Evolutionary conservation across 1,140 invertebrate genomes (phyloP).

Genomic region (Lordiphosa mommai): DNA sequence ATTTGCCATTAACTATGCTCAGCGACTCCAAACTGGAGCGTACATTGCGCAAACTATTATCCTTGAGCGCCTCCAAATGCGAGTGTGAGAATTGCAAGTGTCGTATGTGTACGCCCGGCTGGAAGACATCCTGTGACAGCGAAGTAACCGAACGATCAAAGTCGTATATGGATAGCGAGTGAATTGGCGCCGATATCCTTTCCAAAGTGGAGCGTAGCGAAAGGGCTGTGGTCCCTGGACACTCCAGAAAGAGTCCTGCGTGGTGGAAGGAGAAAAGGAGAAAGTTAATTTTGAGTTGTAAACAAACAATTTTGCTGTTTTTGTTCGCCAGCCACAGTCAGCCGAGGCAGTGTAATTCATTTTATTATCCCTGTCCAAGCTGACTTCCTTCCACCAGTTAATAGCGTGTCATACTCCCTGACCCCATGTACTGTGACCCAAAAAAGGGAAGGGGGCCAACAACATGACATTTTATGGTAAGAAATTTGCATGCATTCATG

Average conservation of each 20-base stretch:
- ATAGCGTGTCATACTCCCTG: no score
- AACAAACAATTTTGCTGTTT: constrained; percentile 22
- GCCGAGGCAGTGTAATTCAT: constrained; percentile 31
- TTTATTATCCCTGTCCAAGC: no score
- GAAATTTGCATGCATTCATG: constrained; percentile 2
- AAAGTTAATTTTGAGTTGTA: no score
- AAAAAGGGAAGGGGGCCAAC: constrained; percentile 1
- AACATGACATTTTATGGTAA: background rate
- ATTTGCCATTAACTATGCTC: constrained; percentile 89
- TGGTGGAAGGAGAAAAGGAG: constrained; percentile 9
- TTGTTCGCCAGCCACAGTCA: no score
- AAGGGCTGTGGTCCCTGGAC: constrained; percentile 83
- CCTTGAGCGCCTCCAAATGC: constrained; percentile 86
- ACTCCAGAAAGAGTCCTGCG: constrained; percentile 91
- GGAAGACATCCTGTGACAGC: constrained; percentile 86
- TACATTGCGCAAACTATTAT: constrained; percentile 87
- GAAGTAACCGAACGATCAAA: constrained; percentile 87
- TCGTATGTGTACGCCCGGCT: constrained; percentile 85
- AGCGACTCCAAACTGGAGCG: constrained; percentile 89
- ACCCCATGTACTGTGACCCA: no score
- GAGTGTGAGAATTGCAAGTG: constrained; percentile 92
- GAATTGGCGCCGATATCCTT: constrained; percentile 84
- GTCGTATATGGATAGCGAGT: constrained; percentile 93
- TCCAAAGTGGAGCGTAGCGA: constrained; percentile 80
- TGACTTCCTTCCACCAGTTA: background rate